Conservation (phyloP, 2,797 vertebrate species). For the Pteronotus mesoamericanus region DNA sequence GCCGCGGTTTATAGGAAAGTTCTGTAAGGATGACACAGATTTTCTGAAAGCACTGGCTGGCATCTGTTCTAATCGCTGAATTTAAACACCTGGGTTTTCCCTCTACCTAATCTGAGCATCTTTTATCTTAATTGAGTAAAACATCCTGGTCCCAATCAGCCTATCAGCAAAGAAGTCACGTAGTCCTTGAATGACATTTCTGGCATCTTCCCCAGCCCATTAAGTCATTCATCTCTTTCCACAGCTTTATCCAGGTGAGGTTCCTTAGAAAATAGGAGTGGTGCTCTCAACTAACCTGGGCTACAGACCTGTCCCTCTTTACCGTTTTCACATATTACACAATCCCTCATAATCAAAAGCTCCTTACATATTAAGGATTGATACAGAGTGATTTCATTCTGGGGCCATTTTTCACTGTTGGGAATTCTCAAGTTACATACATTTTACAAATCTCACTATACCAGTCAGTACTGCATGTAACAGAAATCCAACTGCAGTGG, state of each 20-base stretch:
- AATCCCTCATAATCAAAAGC: background rate
- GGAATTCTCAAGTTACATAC: background rate
- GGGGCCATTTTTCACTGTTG: background rate
- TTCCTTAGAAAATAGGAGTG: conserved; percentile 36
- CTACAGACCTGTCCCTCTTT: background rate
- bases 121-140: conserved; percentile 24
- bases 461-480: background rate
- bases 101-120: conserved; percentile 10
- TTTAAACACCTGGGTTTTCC: conserved; percentile 48
- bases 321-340: background rate
- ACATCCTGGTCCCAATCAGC: background rate
- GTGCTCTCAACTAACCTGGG: background rate
- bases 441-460: background rate
- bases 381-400: background rate
- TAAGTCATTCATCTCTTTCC: background rate
- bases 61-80: background rate
- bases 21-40: background rate
- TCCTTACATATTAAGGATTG: background rate
- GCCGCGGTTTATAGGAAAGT: background rate
- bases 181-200: background rate
- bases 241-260: background rate
- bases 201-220: background rate
- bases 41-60: background rate
- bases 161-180: background rate
- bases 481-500: background rate